phyloP scores from a whole-genome alignment of 2,888 invertebrate genomes.

The Phania funesta region DNA sequence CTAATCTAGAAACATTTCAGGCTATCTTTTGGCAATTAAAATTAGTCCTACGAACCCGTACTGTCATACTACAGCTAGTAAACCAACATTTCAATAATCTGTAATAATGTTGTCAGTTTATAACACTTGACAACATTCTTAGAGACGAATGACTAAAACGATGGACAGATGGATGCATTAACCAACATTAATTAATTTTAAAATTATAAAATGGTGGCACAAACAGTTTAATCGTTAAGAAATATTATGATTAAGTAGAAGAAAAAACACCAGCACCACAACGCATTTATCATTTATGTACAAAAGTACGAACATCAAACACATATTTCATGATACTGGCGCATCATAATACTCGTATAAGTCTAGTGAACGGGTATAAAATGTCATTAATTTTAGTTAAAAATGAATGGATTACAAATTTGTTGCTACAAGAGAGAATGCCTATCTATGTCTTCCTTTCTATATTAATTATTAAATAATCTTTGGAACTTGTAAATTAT shows the following conservation, averaged over 20 bases:
- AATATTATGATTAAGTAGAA: slow-evolving; percentile 10
- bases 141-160: slow-evolving; percentile 5
- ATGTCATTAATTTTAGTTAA: slow-evolving; percentile 9
- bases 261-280: background rate
- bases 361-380: background rate
- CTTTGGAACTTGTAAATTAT: background rate
- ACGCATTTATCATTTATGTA: slow-evolving; percentile 6
- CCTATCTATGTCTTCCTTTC: background rate
- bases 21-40: too few species aligned
- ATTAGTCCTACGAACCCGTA: too few species aligned
- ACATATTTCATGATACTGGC: background rate
- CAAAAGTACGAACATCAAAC: background rate
- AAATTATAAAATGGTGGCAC: slow-evolving; percentile 38
- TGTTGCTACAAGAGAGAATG: background rate
- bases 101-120: slow-evolving; percentile 49
- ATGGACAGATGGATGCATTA: background rate
- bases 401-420: slow-evolving; percentile 25
- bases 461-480: slow-evolving; percentile 31
- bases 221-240: slow-evolving; percentile 47
- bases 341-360: background rate
- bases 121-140: slow-evolving; percentile 22
- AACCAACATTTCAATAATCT: slow-evolving; percentile 12
- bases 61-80: too few species aligned
- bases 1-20: too few species aligned
- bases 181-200: slow-evolving; percentile 4